A percentile compares a stretch with the other conserved stretches of the same genome.
phyloP scores from a whole-genome alignment of 1,140 invertebrate species.

The Drosophila leontia region DNA sequence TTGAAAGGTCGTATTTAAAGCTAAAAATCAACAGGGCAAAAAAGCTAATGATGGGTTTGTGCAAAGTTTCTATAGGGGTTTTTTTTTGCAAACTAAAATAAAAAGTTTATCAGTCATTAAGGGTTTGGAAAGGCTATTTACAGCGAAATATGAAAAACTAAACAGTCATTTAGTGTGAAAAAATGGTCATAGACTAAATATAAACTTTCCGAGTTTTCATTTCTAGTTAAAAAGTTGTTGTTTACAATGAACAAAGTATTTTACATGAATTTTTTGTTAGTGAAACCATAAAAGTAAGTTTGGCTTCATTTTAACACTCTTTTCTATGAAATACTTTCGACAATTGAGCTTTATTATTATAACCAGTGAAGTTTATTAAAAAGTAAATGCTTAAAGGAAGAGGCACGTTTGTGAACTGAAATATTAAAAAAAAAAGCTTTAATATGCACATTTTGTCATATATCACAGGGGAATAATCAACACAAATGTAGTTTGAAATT shows the following conservation, averaged over 20 bases:
- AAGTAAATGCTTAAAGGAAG: neutral
- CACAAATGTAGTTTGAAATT: neutral
- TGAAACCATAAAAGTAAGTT: neutral
- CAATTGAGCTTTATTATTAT: neutral
- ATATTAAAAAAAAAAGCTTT: too few species aligned
- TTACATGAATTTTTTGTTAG: neutral
- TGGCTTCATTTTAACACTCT: too few species aligned
- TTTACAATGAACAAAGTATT: neutral
- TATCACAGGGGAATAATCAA: conserved; percentile 19
- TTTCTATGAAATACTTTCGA: neutral
- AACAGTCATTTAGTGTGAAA: neutral
- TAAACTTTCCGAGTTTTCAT: neutral
- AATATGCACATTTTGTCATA: neutral
- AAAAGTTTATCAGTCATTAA: neutral
- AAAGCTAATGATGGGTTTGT: neutral
- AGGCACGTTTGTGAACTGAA: neutral
- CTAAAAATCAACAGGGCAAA: neutral
- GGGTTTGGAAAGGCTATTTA: neutral
- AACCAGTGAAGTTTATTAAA: neutral
- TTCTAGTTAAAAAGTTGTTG: neutral
- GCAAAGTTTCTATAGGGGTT: neutral
- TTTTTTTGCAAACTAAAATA: neutral
- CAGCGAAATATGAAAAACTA: neutral
- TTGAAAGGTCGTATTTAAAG: neutral
- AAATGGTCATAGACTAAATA: neutral